Evolutionary conservation across 2,113 vertebrate genomes (phyloP).

Genomic region (Upupa epops): DNA sequence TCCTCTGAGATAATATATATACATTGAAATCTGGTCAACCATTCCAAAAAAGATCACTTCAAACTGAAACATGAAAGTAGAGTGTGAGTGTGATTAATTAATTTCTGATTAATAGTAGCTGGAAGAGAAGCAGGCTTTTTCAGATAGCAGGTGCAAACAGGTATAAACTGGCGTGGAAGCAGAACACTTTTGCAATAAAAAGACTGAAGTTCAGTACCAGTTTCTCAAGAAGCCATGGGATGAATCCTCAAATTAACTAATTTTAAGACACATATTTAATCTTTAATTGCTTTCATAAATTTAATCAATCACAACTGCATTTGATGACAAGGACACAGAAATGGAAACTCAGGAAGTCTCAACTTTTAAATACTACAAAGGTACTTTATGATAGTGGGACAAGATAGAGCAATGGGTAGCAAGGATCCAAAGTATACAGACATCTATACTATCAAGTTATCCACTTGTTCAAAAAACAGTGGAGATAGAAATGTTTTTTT

Average conservation of each 20-base stretch:
- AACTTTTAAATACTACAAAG: neutral
- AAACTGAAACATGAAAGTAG: too few species aligned
- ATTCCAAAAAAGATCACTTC: too few species aligned
- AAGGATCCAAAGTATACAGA: neutral
- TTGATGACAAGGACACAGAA: neutral
- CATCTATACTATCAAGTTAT: neutral
- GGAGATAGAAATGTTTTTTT: neutral
- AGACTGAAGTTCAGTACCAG: neutral
- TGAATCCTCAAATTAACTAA: neutral
- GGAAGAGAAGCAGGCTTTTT: too few species aligned
- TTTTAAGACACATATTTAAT: neutral
- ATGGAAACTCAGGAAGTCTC: neutral
- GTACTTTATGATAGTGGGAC: neutral
- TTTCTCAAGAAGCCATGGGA: neutral
- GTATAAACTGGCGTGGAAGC: neutral
- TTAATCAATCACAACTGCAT: neutral
- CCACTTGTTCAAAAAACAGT: neutral
- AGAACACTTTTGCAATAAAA: neutral
- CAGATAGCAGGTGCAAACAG: neutral
- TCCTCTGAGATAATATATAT: too few species aligned
- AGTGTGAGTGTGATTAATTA: too few species aligned
- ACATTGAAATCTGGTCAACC: too few species aligned
- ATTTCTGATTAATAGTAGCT: too few species aligned
- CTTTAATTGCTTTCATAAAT: too few species aligned
- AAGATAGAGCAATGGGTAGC: neutral